Evolutionary conservation across 2,113 vertebrate genomes (phyloP).

Genomic region (Cheilinus undulatus): DNA sequence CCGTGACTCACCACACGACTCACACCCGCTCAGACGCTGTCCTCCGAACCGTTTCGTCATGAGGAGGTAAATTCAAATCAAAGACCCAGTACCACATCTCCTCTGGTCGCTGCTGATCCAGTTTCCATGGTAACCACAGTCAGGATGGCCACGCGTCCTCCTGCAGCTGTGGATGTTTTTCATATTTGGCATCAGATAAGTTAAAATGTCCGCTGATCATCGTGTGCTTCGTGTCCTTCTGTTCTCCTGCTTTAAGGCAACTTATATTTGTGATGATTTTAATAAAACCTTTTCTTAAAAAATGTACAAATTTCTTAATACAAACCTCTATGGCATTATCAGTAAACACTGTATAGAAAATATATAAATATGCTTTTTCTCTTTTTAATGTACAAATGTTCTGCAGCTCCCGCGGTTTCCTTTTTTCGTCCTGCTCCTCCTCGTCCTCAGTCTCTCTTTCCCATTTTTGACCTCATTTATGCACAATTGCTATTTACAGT

Average conservation of each 20-base stretch:
- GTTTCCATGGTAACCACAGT: constrained; percentile 49
- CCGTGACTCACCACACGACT: constrained; percentile 13
- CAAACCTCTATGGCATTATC: constrained; percentile 95
- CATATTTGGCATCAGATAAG: constrained; percentile 88
- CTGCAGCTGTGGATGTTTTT: constrained; percentile 27
- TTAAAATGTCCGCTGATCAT: constrained; percentile 67
- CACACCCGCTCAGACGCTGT: constrained; percentile 27
- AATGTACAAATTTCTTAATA: constrained; percentile 94
- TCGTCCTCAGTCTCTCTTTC: constrained; percentile 79
- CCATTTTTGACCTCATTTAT: constrained; percentile 80
- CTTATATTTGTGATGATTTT: constrained; percentile 91
- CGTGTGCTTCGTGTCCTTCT: constrained; percentile 79
- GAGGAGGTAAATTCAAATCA: constrained; percentile 43
- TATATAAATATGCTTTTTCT: constrained; percentile 96
- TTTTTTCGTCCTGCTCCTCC: constrained; percentile 62
- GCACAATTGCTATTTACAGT: constrained; percentile 89
- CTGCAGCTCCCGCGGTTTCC: constrained; percentile 72
- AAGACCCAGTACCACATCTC: constrained; percentile 34
- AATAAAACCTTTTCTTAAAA: constrained; percentile 86
- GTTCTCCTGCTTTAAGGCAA: constrained; percentile 93
- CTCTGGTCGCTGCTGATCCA: constrained; percentile 23
- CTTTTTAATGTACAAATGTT: constrained; percentile 94
- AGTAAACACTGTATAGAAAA: constrained; percentile 98
- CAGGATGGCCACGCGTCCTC: constrained; percentile 56
- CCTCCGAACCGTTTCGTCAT: constrained; percentile 13